A percentile compares a stretch with the other conserved stretches of the same genome.
Evolutionary conservation across 2,888 invertebrate species (phyloP).

Genomic region (Dysmachus trigonus): DNA sequence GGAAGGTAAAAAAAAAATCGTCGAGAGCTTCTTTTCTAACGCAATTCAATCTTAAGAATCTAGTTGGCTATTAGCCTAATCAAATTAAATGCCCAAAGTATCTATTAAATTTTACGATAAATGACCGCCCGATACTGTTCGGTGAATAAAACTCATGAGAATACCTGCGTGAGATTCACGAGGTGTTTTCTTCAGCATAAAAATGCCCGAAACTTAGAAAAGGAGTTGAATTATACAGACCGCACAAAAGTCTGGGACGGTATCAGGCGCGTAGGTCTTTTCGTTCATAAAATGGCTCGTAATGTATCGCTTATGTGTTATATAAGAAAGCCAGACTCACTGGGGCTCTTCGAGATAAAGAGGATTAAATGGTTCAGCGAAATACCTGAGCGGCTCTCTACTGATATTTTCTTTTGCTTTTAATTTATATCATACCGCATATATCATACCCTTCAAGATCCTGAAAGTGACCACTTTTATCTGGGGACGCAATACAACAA

Average conservation of each 20-base stretch:
- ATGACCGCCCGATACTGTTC: background rate
- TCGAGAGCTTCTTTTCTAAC: background rate
- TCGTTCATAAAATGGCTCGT: background rate
- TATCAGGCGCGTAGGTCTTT: background rate
- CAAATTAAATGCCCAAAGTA: conserved; percentile 16
- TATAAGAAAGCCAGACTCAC: background rate
- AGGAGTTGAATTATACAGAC: background rate
- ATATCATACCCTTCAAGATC: background rate
- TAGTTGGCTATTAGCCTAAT: background rate
- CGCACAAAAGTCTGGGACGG: background rate
- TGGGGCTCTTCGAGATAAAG: background rate
- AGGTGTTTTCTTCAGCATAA: background rate
- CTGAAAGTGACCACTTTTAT: background rate
- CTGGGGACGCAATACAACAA: background rate
- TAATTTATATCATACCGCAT: background rate
- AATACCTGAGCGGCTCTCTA: background rate
- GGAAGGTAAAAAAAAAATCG: background rate
- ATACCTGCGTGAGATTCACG: background rate
- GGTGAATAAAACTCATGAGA: conserved; percentile 18
- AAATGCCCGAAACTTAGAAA: background rate
- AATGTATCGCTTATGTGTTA: background rate
- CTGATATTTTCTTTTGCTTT: background rate
- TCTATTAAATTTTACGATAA: conserved; percentile 15
- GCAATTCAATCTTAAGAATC: background rate
- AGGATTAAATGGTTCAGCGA: background rate